Evolutionary conservation across 2,113 vertebrate genomes (phyloP), one percentile per base, ranked within the genome.

Genomic region (Poecile atricapillus): DNA sequence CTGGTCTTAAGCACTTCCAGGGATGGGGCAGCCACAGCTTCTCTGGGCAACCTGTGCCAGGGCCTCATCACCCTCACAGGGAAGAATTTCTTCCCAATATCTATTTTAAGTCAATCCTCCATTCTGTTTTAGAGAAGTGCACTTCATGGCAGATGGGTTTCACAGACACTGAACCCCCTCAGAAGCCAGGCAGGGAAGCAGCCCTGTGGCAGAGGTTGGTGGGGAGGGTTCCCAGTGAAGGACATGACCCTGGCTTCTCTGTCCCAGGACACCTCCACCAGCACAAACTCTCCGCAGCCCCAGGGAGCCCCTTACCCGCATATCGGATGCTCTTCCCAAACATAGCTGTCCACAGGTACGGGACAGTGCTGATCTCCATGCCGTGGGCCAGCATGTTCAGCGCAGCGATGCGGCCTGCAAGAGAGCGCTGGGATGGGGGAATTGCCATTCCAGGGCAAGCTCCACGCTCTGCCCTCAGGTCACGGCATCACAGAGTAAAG

Each of bases 281-380:
- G 55, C 47, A 80, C 49, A 59, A 74, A n/a, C 8, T 9, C 31
- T 13, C 16, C 47, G 64, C 43, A 59, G 59, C 24, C 56, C 5
- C 33, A 50, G 23, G 60, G 49, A 75, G 35, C 22, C 31, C 55
- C 89, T 96, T 97, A 99, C 99, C 99, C 3, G 98, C 98, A 3
- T 99, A 99, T 78, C 99, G 98, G 89, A 99, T 98, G 88, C 99
- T 99, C 96, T 98, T 99, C 88, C 99, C 99, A 15, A 99, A 99
- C 99, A 99, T 99, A 6, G 99, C 98, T 1, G 99, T 99, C 99
- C 99, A 99, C 89, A 99, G 97, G 56, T 99, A 99, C 0, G 99
- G 99, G 89, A 99, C 98, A 0, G 99, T 99, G 98, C 98, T 99
- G 89, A 99, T 98, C 94, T 99, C 99, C 1, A 97, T 94, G 79